A percentile compares a stretch with the other conserved stretches of the same genome.
phyloP scores from a whole-genome alignment of 2,888 invertebrate genomes.

The Xanthia icteritia region DNA sequence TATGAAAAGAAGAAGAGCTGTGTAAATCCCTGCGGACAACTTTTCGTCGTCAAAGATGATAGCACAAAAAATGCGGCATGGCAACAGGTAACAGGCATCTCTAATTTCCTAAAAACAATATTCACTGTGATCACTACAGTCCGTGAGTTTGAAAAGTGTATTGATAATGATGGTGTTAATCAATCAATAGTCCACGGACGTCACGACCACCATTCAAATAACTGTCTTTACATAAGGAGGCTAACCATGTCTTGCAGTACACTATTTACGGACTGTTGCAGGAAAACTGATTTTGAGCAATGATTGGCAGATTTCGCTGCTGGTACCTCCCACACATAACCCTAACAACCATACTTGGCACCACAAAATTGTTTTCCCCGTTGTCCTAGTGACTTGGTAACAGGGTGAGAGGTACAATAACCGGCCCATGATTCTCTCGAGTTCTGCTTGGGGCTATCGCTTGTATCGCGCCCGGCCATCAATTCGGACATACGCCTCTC shows the following conservation, averaged over 20 bases:
- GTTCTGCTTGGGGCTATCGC: slow-evolving; percentile 67
- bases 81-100: background rate
- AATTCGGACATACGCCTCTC: slow-evolving; percentile 76
- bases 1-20: background rate
- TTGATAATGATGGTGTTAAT: background rate
- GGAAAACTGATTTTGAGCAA: background rate
- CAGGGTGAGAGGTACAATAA: slow-evolving; percentile 53
- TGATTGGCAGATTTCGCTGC: background rate
- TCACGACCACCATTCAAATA: slow-evolving; percentile 8
- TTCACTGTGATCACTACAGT: background rate
- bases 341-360: slow-evolving; percentile 24
- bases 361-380: slow-evolving; percentile 34
- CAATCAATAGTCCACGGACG: background rate
- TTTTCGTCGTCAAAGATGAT: background rate
- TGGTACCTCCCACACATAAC: background rate
- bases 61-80: background rate
- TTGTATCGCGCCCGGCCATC: slow-evolving; percentile 78
- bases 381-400: slow-evolving; percentile 42
- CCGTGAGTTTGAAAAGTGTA: background rate
- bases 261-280: background rate
- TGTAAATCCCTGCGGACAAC: background rate
- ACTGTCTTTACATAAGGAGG: background rate
- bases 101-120: background rate
- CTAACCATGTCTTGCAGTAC: background rate
- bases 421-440: slow-evolving; percentile 40